A percentile compares a stretch with the other conserved stretches of the same genome.
phyloP scores from a whole-genome alignment of 1,140 invertebrate genomes.

The Carposina sasakii region DNA sequence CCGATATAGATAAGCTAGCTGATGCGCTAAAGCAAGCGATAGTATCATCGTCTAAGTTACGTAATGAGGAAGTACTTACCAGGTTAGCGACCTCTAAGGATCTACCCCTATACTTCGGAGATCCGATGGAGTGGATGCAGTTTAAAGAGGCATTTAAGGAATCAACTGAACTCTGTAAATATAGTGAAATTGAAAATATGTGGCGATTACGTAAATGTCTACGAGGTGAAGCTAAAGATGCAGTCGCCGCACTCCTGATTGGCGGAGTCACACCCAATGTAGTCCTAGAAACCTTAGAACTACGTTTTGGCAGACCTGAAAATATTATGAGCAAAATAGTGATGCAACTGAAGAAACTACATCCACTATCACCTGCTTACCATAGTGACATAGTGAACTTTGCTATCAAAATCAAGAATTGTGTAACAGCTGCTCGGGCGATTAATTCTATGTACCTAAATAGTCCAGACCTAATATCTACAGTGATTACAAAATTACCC shows the following conservation, averaged over 20 bases:
- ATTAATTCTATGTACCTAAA: not conserved
- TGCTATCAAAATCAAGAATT: slow-evolving; percentile 4
- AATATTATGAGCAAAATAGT: not conserved
- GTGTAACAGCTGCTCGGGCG: not conserved
- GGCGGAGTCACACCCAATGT: not conserved
- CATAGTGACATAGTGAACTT: not conserved
- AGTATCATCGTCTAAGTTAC: too few species aligned
- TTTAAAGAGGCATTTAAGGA: slow-evolving; percentile 12
- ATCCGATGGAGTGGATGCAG: slow-evolving; percentile 13
- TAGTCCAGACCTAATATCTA: not conserved
- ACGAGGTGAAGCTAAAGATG: slow-evolving; percentile 8
- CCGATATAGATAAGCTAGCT: too few species aligned
- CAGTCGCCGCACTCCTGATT: slow-evolving; percentile 5
- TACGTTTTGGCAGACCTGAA: not conserved
- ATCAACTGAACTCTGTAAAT: slow-evolving; percentile 12
- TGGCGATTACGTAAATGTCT: slow-evolving; percentile 11
- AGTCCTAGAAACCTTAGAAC: not conserved
- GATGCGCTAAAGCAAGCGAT: too few species aligned
- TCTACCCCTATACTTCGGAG: slow-evolving; percentile 11
- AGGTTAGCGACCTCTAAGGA: slow-evolving; percentile 1
- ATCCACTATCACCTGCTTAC: not conserved
- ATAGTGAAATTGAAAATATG: slow-evolving; percentile 10
- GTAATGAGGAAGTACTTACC: too few species aligned
- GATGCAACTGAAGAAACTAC: not conserved
- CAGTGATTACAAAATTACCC: not conserved